Evolutionary conservation across 1,140 invertebrate genomes (phyloP).

Genomic region (Pseudomyrmex flavicornis): DNA sequence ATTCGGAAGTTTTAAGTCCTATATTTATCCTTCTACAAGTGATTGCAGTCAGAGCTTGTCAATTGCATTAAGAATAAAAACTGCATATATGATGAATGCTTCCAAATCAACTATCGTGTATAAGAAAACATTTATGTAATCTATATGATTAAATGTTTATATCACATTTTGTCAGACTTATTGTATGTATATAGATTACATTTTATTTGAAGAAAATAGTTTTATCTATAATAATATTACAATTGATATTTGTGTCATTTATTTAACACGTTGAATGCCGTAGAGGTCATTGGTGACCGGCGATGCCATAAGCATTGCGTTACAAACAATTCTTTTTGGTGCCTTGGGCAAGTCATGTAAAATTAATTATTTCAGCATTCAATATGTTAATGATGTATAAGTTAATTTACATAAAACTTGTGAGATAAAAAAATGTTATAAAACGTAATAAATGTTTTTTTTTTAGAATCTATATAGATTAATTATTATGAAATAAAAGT

Average conservation of each 20-base stretch:
- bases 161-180: conserved; percentile 32
- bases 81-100: background rate
- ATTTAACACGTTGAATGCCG: too few species aligned
- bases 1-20: conserved; percentile 96
- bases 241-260: conserved; percentile 8
- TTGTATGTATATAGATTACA: conserved; percentile 30
- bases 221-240: background rate
- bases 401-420: too few species aligned
- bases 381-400: too few species aligned
- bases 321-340: too few species aligned
- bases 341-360: too few species aligned
- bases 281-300: too few species aligned
- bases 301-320: too few species aligned
- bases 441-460: too few species aligned
- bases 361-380: too few species aligned
- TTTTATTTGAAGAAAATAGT: conserved; percentile 8
- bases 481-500: too few species aligned
- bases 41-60: conserved; percentile 96
- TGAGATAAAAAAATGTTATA: too few species aligned
- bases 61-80: conserved; percentile 87
- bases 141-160: conserved; percentile 13
- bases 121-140: conserved; percentile 7
- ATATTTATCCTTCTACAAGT: conserved; percentile 96
- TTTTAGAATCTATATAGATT: too few species aligned
- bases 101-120: conserved; percentile 20